These are phyloP conservation scores for Gibbula magus DNA, from an alignment of 2,888 invertebrate genomes.

Conservation along the genomic window DNA sequence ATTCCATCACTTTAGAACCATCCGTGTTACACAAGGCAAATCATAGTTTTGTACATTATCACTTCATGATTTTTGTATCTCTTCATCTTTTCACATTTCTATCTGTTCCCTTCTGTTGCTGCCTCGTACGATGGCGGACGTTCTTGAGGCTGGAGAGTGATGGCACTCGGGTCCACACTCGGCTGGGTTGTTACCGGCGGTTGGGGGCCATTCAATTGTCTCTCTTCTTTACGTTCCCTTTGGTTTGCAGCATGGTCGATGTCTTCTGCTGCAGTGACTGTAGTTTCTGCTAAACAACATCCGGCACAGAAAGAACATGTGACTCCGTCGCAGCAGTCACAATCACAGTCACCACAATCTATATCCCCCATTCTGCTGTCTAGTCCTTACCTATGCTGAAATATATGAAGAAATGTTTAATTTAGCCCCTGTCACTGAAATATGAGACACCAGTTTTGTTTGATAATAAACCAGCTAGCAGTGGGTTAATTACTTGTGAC, in stretches of 20 bases:
- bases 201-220: no score
- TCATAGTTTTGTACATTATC: no score
- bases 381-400: background rate
- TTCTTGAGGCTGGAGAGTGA: no score
- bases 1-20: no score
- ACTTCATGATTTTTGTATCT: no score
- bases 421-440: background rate
- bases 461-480: background rate
- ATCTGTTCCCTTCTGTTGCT: no score
- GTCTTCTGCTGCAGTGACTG: background rate
- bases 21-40: no score
- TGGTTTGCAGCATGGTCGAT: background rate
- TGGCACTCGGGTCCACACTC: no score
- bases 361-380: background rate
- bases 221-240: no score
- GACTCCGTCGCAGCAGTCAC: background rate
- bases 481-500: background rate
- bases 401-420: background rate
- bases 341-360: background rate
- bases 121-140: no score
- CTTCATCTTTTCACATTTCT: no score
- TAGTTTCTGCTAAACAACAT: background rate
- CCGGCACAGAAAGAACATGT: background rate
- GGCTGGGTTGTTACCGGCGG: no score
- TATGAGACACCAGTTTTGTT: background rate